Conservation (phyloP, 2,888 invertebrate species). For the Cyaniris semiargus region DNA sequence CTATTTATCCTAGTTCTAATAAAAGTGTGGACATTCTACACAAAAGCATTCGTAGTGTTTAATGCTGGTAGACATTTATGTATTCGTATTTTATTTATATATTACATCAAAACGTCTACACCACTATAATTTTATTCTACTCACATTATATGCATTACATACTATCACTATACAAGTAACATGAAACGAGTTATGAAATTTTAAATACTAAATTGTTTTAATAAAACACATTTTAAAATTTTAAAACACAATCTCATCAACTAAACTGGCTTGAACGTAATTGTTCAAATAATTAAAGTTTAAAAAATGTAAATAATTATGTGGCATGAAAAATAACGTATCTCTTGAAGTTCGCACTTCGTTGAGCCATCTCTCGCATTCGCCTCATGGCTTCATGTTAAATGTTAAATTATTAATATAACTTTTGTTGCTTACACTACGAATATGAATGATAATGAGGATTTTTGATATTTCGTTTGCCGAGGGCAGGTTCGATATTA, state of each 20-base stretch:
- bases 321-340: conserved; percentile 2
- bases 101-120: neutral
- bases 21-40: neutral
- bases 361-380: neutral
- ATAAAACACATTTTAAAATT: no score
- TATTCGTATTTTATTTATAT: conserved; percentile 20
- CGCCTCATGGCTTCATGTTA: neutral
- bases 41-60: conserved; percentile 3
- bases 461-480: no score
- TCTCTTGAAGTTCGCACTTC: neutral
- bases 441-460: neutral
- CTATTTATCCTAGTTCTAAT: no score
- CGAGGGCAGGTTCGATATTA: no score
- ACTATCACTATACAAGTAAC: no score
- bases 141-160: no score
- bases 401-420: neutral
- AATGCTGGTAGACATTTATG: conserved; percentile 9
- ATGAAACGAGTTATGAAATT: no score
- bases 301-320: neutral
- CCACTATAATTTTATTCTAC: neutral
- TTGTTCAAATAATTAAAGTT: conserved; percentile 2
- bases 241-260: neutral
- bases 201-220: no score
- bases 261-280: neutral
- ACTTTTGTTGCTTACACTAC: neutral